Percentiles rank a stretch among this genome's conserved stretches.
Evolutionary conservation across 2,888 invertebrate genomes (phyloP).

Genomic region (Augochlorella aurata): DNA sequence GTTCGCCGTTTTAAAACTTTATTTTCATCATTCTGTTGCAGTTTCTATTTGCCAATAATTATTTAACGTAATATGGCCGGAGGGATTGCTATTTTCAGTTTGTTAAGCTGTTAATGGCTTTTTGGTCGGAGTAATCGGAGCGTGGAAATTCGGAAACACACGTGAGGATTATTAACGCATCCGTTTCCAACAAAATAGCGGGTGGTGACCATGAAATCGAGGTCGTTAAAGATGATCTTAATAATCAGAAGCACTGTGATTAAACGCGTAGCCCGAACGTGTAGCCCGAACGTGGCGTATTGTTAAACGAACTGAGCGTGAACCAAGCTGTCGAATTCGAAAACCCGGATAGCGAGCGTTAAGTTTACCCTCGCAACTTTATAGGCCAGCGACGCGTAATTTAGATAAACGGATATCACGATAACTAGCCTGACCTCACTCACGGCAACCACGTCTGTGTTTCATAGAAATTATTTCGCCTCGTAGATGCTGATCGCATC

Average conservation of each 20-base stretch:
- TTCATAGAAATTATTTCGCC: constrained; percentile 6
- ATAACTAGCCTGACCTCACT: constrained; percentile 24
- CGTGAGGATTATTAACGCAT: background rate
- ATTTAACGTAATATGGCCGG: background rate
- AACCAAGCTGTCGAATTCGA: constrained; percentile 23
- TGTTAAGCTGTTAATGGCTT: background rate
- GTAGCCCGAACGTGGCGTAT: background rate
- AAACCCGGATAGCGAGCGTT: constrained; percentile 6
- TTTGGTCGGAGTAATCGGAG: background rate
- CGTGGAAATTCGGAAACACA: background rate
- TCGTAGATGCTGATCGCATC: background rate
- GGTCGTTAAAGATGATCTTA: constrained; percentile 2
- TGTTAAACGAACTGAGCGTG: constrained; percentile 29
- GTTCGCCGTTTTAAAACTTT: too few relatives aligned
- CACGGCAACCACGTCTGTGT: constrained; percentile 1
- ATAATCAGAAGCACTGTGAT: constrained; percentile 9
- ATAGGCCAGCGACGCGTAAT: constrained; percentile 31
- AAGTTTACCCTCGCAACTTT: constrained; percentile 34
- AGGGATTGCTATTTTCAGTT: background rate
- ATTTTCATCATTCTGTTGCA: background rate
- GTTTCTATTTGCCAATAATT: background rate
- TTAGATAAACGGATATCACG: constrained; percentile 19
- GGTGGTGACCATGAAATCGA: background rate
- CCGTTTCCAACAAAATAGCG: background rate
- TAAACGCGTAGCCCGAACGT: background rate